phyloP scores from a whole-genome alignment of 2,113 vertebrate species.

The Ceratotherium simum region DNA sequence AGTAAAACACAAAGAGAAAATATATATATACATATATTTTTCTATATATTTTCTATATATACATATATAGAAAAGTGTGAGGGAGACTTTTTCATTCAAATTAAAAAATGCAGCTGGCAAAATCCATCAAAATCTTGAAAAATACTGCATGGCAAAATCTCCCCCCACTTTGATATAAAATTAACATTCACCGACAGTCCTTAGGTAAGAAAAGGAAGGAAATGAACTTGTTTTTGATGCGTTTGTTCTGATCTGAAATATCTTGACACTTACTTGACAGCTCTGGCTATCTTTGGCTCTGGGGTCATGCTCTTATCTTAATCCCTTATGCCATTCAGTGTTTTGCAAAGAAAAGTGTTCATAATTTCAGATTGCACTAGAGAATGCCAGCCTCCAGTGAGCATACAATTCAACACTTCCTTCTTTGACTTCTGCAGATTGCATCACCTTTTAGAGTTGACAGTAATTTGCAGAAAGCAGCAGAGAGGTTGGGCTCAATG shows the following conservation, averaged over 20 bases:
- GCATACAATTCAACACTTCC: background rate
- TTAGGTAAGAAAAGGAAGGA: slow-evolving; percentile 56
- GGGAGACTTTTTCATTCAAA: background rate
- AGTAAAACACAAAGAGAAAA: background rate
- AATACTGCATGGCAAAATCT: background rate
- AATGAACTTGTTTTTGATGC: slow-evolving; percentile 18
- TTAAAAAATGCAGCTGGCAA: slow-evolving; percentile 1
- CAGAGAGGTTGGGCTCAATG: background rate
- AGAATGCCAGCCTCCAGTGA: background rate
- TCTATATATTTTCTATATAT: too few relatives aligned
- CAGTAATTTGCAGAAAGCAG: slow-evolving; percentile 41
- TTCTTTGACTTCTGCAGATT: slow-evolving; percentile 52
- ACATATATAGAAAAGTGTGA: background rate
- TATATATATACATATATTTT: fast-evolving
- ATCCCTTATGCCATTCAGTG: slow-evolving; percentile 6
- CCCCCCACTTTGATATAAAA: background rate
- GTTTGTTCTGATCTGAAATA: slow-evolving; percentile 76
- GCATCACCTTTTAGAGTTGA: background rate
- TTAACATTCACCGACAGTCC: background rate
- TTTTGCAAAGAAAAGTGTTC: slow-evolving; percentile 31
- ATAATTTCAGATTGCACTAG: background rate
- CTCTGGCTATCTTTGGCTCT: slow-evolving; percentile 54
- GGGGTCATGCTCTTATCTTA: slow-evolving; percentile 69
- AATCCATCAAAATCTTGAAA: background rate
- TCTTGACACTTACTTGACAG: slow-evolving; percentile 75